These are phyloP conservation scores for Cyclopterus lumpus DNA, from an alignment of 2,797 vertebrate genomes.

Conservation along the genomic window DNA sequence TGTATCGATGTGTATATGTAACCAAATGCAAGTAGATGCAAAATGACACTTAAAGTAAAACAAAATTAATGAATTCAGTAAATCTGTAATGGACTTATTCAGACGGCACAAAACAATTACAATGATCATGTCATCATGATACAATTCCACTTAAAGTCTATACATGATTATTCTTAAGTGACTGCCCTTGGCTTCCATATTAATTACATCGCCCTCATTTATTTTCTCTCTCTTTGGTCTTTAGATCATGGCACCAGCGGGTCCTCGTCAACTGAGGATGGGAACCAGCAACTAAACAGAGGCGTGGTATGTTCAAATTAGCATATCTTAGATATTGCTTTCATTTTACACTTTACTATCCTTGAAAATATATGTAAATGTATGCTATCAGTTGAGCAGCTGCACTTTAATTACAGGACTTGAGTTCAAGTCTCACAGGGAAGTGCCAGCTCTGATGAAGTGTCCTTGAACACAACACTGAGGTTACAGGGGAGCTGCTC, in stretches of 20 bases:
- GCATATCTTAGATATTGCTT: not conserved
- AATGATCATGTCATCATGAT: not conserved
- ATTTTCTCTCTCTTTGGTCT: conserved; percentile 22
- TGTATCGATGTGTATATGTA: too few relatives aligned
- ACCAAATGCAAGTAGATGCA: not conserved
- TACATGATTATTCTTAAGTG: not conserved
- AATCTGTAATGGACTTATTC: not conserved
- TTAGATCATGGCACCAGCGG: conserved; percentile 72
- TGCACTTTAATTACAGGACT: conserved; percentile 3
- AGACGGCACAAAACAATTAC: not conserved
- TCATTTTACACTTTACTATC: not conserved
- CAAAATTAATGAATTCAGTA: not conserved
- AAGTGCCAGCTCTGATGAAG: conserved; percentile 7
- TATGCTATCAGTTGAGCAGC: not conserved
- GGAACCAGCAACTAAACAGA: conserved; percentile 86
- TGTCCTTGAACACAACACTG: conserved; percentile 4
- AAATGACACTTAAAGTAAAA: not conserved
- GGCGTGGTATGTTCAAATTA: conserved; percentile 87
- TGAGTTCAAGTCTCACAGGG: not conserved
- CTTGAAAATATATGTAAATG: conserved; percentile 18
- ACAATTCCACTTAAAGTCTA: not conserved
- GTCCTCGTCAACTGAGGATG: conserved; percentile 82
- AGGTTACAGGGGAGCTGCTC: not conserved
- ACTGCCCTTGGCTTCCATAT: not conserved
- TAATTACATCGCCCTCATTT: conserved; percentile 6